Evolutionary conservation across 2,888 invertebrate genomes (phyloP), one percentile per base, ranked within the genome.

Genomic region (Drosophila rubida): DNA sequence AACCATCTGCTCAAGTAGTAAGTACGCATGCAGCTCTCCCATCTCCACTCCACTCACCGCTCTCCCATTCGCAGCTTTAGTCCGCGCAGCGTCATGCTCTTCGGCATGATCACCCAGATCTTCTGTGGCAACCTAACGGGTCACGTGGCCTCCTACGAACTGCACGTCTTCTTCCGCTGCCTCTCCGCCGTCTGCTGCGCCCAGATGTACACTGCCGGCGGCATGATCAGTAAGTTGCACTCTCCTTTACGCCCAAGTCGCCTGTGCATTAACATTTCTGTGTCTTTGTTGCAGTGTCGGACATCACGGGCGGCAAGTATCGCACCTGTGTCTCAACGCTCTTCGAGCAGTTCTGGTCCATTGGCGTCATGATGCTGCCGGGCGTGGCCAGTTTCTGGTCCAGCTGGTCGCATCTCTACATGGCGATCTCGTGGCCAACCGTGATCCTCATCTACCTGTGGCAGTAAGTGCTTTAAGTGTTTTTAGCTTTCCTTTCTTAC

Each of bases 301-400:
- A 93, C 69, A 92, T 93, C 54, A 92, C 92, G 4, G 91, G 91
- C 14, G 93, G 92, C 35, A 92, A 90, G 16, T 90, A 91, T 69
- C 90, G 90, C 59, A 92, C 91, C 1, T 91, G 91, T 35, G 90
- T 92, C 1, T 87, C 90, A 9, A 91, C 92, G 2, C 85, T 92
- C 7, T 93, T 92, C 69, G 93, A 93, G 69, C 91, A 91, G 61
- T 92, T 93, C 77, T 93, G 93, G 93, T 93, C 93, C 11, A 87
- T 93, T 73, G 93, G 93, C 13, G 92, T 93, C n/a, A 92, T 93
- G 75, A 75, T 92, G 75, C 76, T 93, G 65, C 92, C 93, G 2
- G 91, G 90, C 2, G 87, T 93, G 4, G 92, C 92, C n/a, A 91
- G 92, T 63, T 90, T 92, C 63, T 91, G 91, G 75, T 84, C 89